A percentile compares a stretch with the other conserved stretches of the same genome.
Evolutionary conservation across 1,140 invertebrate genomes (phyloP).

Genomic region (Eulimnadia texana): DNA sequence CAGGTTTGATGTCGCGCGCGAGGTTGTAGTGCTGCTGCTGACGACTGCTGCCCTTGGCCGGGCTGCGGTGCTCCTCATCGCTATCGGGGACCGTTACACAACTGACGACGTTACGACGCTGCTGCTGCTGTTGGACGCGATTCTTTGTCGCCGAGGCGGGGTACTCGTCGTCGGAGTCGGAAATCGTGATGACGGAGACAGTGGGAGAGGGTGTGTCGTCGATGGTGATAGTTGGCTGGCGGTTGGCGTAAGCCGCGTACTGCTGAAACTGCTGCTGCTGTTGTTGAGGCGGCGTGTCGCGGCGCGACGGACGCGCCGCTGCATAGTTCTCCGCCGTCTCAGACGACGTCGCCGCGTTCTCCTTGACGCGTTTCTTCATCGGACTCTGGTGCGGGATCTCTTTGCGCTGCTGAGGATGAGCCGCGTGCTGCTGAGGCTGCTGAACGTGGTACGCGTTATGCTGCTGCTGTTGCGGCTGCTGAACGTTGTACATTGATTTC

Average conservation of each 20-base stretch:
- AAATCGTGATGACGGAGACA: conserved; percentile 92
- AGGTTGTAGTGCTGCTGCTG: conserved; percentile 15
- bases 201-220: conserved; percentile 77
- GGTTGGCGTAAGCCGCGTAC: conserved; percentile 26
- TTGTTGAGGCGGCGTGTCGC: conserved; percentile 25
- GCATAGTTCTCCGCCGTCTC: conserved; percentile 16
- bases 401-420: conserved; percentile 35
- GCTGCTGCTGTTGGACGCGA: conserved; percentile 28
- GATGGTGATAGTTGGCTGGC: conserved; percentile 67
- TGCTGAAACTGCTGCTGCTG: conserved; percentile 34
- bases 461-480: conserved; percentile 16
- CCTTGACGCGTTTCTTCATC: conserved; percentile 95
- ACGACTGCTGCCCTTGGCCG: conserved; percentile 26
- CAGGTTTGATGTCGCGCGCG: conserved; percentile 27
- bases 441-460: conserved; percentile 10
- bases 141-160: conserved; percentile 24
- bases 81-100: conserved; percentile 68
- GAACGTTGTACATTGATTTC: conserved; percentile 15
- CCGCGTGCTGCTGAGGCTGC: conserved; percentile 8
- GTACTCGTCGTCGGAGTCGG: conserved; percentile 83
- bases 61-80: conserved; percentile 52
- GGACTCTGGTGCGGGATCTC: conserved; percentile 84
- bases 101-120: conserved; percentile 4
- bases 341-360: conserved; percentile 76
- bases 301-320: conserved; percentile 7